Evolutionary conservation across 2,797 vertebrate genomes (phyloP).

Genomic region (Vespertilio murinus): DNA sequence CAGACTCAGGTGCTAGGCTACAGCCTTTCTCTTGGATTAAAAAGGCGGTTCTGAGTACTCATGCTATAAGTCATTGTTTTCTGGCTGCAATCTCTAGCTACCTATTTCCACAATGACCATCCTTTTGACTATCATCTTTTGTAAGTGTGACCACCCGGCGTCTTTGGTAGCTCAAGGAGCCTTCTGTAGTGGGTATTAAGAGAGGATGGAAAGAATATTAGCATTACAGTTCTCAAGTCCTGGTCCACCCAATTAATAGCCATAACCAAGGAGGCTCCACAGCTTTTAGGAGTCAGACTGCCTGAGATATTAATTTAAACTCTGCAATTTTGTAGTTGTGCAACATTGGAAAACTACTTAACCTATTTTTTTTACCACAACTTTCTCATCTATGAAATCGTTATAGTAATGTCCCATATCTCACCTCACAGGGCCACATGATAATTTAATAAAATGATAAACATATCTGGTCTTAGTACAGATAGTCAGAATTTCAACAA

Average conservation of each 20-base stretch:
- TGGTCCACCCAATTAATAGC: background rate
- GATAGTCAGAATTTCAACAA: background rate
- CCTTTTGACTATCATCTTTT: background rate
- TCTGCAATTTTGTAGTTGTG: background rate
- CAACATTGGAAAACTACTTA: background rate
- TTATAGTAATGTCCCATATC: background rate
- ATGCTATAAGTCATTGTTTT: background rate
- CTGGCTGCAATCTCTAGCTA: background rate
- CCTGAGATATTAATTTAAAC: constrained; percentile 19
- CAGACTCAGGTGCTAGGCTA: background rate
- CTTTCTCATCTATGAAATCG: constrained; percentile 35
- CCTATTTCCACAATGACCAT: background rate
- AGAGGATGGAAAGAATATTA: background rate
- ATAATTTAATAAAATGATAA: constrained; percentile 24
- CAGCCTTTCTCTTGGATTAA: background rate
- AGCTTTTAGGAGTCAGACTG: background rate
- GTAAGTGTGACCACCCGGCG: background rate
- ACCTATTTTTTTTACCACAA: background rate
- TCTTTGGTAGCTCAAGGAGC: background rate
- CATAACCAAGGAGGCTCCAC: background rate
- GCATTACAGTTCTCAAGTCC: background rate
- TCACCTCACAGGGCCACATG: background rate
- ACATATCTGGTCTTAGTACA: background rate
- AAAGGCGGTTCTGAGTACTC: background rate
- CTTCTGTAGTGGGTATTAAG: background rate